Conservation (phyloP, 2,113 vertebrate genomes). For the Pionites leucogaster region DNA sequence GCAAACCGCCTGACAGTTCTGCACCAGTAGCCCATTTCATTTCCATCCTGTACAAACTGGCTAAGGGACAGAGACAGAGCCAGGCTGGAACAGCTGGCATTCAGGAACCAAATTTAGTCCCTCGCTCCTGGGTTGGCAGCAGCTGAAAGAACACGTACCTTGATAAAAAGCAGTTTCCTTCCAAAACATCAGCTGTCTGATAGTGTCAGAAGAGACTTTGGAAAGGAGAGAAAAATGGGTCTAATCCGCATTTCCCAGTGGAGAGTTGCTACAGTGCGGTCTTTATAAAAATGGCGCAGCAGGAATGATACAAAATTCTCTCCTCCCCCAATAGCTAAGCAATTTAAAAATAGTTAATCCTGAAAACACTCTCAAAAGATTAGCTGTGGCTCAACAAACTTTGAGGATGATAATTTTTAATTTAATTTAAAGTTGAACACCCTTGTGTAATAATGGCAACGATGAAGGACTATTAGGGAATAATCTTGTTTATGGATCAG, state of each 20-base stretch:
- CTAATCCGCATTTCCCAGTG: neutral
- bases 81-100: neutral
- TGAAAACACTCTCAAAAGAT: conserved; percentile 29
- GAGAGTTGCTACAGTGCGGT: neutral
- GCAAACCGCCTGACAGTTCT: neutral
- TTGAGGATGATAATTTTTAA: conserved; percentile 36
- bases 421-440: conserved; percentile 61
- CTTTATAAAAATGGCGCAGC: neutral
- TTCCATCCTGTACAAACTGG: neutral
- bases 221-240: neutral
- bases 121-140: neutral
- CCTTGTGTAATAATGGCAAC: conserved; percentile 48
- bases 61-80: neutral
- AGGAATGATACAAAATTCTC: neutral
- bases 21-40: neutral
- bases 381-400: conserved; percentile 25
- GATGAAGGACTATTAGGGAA: conserved; percentile 58
- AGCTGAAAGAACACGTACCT: neutral
- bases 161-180: neutral
- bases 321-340: neutral
- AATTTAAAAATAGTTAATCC: conserved; percentile 34
- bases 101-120: neutral
- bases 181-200: neutral
- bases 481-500: conserved; percentile 68
- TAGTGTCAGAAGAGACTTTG: neutral